Evolutionary conservation across 2,797 vertebrate genomes (phyloP).

Genomic region (Mycteria americana): DNA sequence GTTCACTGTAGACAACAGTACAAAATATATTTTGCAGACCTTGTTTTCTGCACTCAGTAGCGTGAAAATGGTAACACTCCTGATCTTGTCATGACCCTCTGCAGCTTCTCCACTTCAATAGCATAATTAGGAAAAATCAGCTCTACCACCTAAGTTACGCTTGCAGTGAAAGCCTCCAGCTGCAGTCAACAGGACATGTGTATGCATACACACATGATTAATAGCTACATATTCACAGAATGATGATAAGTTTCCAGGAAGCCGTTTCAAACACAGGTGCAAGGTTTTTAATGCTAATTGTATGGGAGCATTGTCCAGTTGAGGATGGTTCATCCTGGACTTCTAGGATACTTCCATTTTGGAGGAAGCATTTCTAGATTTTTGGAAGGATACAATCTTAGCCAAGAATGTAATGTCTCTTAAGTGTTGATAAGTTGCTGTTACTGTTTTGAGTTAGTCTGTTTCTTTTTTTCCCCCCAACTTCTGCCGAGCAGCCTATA

Average conservation of each 20-base stretch:
- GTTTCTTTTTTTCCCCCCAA: accelerated
- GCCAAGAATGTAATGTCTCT: not conserved
- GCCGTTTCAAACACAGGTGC: not conserved
- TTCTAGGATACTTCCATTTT: not conserved
- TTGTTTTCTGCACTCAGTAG: not conserved
- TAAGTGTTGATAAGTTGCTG: not conserved
- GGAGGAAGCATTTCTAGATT: not conserved
- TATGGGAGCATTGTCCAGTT: not conserved
- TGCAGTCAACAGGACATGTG: not conserved
- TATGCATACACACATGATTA: not conserved
- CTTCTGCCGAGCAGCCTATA: not conserved
- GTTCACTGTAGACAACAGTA: not conserved
- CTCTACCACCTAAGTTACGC: not conserved
- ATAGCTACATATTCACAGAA: not conserved
- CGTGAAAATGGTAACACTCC: not conserved
- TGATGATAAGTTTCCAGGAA: not conserved
- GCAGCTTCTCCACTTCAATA: not conserved
- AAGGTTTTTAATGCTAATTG: not conserved
- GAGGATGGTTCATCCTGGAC: not conserved
- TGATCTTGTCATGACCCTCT: not conserved
- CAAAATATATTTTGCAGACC: not conserved
- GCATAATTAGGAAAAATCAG: not conserved
- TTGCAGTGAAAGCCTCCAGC: not conserved
- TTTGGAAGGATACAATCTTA: not conserved
- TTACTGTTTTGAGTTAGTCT: not conserved